A percentile compares a stretch with the other conserved stretches of the same genome.
Evolutionary conservation across 2,113 vertebrate genomes (phyloP).

Genomic region (Salvelinus fontinalis): DNA sequence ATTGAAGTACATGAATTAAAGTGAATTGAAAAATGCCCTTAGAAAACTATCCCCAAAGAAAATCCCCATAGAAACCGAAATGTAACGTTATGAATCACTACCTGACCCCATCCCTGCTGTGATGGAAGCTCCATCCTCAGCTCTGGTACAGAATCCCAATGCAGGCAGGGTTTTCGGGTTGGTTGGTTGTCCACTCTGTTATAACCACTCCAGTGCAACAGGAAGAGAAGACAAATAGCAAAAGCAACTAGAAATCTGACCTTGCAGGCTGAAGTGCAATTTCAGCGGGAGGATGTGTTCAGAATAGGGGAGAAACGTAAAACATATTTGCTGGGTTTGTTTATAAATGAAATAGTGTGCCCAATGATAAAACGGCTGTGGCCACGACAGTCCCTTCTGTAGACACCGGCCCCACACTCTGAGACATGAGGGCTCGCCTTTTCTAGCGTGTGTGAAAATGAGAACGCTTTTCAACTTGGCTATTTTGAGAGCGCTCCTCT

Average conservation of each 20-base stretch:
- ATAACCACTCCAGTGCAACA: not conserved
- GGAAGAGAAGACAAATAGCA: conserved; percentile 73
- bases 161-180: not conserved
- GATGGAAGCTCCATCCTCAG: too few relatives aligned
- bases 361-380: conserved; percentile 63
- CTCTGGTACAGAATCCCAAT: too few relatives aligned
- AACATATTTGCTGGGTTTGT: conserved; percentile 56
- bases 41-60: too few relatives aligned
- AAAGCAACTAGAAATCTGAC: conserved; percentile 67
- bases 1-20: too few relatives aligned
- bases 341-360: conserved; percentile 71
- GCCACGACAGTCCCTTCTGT: conserved; percentile 10
- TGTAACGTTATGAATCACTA: too few relatives aligned
- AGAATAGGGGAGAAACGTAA: conserved; percentile 21
- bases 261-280: conserved; percentile 74
- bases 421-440: not conserved
- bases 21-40: too few relatives aligned
- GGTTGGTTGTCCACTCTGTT: conserved; percentile 4
- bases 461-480: conserved; percentile 28
- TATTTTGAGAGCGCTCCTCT: conserved; percentile 26
- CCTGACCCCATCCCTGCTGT: too few relatives aligned
- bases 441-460: not conserved
- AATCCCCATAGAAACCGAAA: too few relatives aligned
- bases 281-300: conserved; percentile 61
- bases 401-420: not conserved